These are phyloP conservation scores for Nomada lathburiana DNA, from an alignment of 2,888 invertebrate genomes.

Conservation along the genomic window DNA sequence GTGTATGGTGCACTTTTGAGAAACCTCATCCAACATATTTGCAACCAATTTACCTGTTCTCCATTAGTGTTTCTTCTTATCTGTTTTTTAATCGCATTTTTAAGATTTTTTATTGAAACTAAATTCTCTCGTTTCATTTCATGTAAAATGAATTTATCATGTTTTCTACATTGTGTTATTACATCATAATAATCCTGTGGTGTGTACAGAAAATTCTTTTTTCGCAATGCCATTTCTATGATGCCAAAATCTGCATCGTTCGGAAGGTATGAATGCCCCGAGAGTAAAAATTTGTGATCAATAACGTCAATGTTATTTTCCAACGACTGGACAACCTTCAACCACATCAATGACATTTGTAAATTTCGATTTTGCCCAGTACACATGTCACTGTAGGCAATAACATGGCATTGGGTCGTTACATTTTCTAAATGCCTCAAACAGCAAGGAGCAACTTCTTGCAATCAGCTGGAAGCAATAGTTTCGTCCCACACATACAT, in stretches of 20 bases:
- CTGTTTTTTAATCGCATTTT: constrained; percentile 52
- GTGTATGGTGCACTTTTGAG: constrained; percentile 11
- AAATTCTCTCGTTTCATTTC: constrained; percentile 51
- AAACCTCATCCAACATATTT: constrained; percentile 43
- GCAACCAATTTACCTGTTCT: constrained; percentile 50
- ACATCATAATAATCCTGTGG: constrained; percentile 53
- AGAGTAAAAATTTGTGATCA: constrained; percentile 46
- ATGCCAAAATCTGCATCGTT: constrained; percentile 67
- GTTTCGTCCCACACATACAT: constrained; percentile 77
- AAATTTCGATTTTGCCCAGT: constrained; percentile 50
- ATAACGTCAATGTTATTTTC: constrained; percentile 48
- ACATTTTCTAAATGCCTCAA: constrained; percentile 66
- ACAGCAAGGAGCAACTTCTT: constrained; percentile 68
- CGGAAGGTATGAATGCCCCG: constrained; percentile 67
- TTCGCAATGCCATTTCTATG: constrained; percentile 49
- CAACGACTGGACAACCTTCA: constrained; percentile 51
- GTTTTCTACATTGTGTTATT: constrained; percentile 52
- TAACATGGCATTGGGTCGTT: constrained; percentile 61
- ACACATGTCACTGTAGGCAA: constrained; percentile 49
- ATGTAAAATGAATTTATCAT: constrained; percentile 45
- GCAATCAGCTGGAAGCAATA: constrained; percentile 72
- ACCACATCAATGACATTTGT: constrained; percentile 50
- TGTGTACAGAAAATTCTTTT: constrained; percentile 51
- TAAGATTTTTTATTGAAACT: constrained; percentile 47
- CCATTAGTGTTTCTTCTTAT: constrained; percentile 50